Evolutionary conservation across 2,888 invertebrate species (phyloP).

Genomic region (Suillia variegata): DNA sequence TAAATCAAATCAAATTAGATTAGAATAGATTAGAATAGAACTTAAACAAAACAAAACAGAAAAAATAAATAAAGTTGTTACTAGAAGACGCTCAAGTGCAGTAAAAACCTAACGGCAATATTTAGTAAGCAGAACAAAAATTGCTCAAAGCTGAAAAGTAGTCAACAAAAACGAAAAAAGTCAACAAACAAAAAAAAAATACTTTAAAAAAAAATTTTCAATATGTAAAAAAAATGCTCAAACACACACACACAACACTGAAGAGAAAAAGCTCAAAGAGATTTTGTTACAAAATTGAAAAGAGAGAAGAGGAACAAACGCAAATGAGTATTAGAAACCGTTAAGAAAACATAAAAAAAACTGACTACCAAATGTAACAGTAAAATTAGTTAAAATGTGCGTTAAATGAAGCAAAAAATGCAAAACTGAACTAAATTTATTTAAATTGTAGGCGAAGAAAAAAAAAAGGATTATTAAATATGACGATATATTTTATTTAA

Average conservation of each 20-base stretch:
- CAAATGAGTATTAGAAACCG: neutral
- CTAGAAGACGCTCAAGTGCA: neutral
- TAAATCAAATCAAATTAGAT: no score
- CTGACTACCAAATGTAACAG: no score
- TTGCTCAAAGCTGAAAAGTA: slow-evolving; percentile 11
- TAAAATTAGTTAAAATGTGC: no score
- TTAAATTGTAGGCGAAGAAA: no score
- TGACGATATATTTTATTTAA: no score
- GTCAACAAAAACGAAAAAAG: slow-evolving; percentile 27
- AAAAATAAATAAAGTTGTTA: slow-evolving; percentile 6
- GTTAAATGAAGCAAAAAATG: no score
- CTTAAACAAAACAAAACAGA: slow-evolving; percentile 1
- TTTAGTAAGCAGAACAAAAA: neutral
- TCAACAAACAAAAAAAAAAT: slow-evolving; percentile 10
- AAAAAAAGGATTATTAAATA: no score
- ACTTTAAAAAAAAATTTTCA: slow-evolving; percentile 9
- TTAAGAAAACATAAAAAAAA: neutral
- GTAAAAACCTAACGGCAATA: no score
- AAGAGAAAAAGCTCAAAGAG: no score
- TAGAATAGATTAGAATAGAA: no score
- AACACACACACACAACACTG: no score
- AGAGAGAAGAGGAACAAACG: slow-evolving; percentile 7
- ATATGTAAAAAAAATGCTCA: neutral
- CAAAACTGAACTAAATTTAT: no score
- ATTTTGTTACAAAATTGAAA: slow-evolving; percentile 18